Evolutionary conservation across 2,113 vertebrate genomes (phyloP).

Genomic region (Melospiza melodia): DNA sequence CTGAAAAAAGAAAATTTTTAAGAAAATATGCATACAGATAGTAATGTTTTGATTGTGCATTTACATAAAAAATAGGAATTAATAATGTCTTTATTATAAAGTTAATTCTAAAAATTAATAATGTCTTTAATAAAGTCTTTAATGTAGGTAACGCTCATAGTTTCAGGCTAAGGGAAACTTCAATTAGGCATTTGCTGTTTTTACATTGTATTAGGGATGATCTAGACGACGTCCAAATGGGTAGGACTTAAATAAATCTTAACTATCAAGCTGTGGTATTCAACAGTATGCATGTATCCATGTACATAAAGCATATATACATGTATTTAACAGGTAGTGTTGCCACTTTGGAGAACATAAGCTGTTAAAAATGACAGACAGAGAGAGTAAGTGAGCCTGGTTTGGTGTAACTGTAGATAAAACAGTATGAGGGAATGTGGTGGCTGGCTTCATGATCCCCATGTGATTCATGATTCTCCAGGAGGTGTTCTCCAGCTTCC

Average conservation of each 20-base stretch:
- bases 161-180: not conserved
- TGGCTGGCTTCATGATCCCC: not conserved
- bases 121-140: not conserved
- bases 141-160: not conserved
- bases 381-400: not conserved
- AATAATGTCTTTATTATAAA: not conserved
- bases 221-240: not conserved
- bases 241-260: not conserved
- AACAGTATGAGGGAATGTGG: not conserved
- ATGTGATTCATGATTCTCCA: not conserved
- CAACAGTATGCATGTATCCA: not conserved
- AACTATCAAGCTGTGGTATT: not conserved
- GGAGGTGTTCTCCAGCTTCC: not conserved
- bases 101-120: no score
- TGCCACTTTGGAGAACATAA: not conserved
- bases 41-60: not conserved
- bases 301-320: not conserved
- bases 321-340: not conserved
- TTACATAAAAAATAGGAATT: not conserved
- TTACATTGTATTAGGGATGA: not conserved
- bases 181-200: not conserved
- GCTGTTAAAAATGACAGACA: not conserved
- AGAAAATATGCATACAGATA: not conserved
- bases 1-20: not conserved
- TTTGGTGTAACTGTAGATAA: not conserved